A percentile compares a stretch with the other conserved stretches of the same genome.
phyloP scores from a whole-genome alignment of 1,140 invertebrate genomes.

The Bombus huntii region DNA sequence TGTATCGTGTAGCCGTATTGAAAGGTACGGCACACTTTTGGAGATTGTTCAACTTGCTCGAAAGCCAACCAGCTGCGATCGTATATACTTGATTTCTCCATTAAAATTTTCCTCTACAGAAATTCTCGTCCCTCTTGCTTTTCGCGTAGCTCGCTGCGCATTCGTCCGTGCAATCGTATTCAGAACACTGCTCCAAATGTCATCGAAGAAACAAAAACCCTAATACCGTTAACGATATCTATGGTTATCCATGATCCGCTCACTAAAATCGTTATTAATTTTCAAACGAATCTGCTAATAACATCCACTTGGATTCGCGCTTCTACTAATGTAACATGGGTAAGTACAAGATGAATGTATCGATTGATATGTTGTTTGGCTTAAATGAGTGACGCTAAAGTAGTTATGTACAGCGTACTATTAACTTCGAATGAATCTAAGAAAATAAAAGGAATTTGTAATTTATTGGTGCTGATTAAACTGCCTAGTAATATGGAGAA shows the following conservation, averaged over 20 bases:
- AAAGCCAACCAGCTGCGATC: constrained; percentile 46
- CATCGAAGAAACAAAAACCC: too few species aligned
- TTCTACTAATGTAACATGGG: neutral
- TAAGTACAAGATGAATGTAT: neutral
- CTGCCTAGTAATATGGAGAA: too few species aligned
- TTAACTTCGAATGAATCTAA: too few species aligned
- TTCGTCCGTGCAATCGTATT: neutral
- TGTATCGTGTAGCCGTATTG: constrained; percentile 38
- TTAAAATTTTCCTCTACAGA: constrained; percentile 58
- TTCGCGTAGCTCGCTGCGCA: neutral
- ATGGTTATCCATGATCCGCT: neutral
- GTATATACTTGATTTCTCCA: constrained; percentile 62
- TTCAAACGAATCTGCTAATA: neutral
- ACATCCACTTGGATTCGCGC: neutral
- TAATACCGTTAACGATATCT: neutral
- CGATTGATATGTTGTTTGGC: too few species aligned
- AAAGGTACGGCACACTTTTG: constrained; percentile 59
- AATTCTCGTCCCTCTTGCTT: constrained; percentile 20
- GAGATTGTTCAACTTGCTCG: constrained; percentile 47
- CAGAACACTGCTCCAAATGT: neutral
- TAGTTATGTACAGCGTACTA: too few species aligned
- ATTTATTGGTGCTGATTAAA: too few species aligned
- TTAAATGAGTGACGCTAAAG: too few species aligned
- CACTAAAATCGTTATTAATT: constrained; percentile 18
- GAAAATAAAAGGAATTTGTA: too few species aligned